Conservation (phyloP, 2,888 invertebrate genomes). For the Cremastinae sp. region DNA sequence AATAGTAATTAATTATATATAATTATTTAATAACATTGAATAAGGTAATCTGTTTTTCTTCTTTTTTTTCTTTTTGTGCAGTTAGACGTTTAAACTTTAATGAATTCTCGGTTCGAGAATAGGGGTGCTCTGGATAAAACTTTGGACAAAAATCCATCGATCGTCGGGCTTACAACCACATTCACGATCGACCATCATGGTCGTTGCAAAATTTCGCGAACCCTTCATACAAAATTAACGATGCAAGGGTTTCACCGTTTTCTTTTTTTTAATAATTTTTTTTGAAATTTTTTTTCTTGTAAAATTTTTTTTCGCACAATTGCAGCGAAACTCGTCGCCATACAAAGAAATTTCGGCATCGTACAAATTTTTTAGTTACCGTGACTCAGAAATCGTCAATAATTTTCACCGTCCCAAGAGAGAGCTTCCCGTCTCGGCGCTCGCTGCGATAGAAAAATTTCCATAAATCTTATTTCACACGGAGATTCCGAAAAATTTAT, state of each 20-base stretch:
- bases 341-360: conserved; percentile 64
- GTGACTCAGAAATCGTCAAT: conserved; percentile 65
- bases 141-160: conserved; percentile 70
- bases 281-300: background rate
- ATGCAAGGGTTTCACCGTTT: conserved; percentile 48
- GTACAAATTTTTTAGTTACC: conserved; percentile 58
- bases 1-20: conserved; percentile 75
- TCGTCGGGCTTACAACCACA: conserved; percentile 40
- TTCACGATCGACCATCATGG: conserved; percentile 45
- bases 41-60: conserved; percentile 70
- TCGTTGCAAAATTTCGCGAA: conserved; percentile 41
- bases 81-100: conserved; percentile 78
- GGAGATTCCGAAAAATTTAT: background rate
- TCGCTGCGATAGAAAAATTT: too few relatives aligned
- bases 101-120: conserved; percentile 71
- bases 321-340: conserved; percentile 24
- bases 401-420: conserved; percentile 10
- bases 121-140: conserved; percentile 77
- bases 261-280: conserved; percentile 17
- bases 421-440: background rate
- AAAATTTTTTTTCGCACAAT: conserved; percentile 12
- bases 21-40: conserved; percentile 78
- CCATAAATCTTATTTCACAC: too few relatives aligned
- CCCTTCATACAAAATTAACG: conserved; percentile 40
- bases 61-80: conserved; percentile 74